Base-by-base conservation (phyloP, 2,888 invertebrate genomes). In the Pharmacophagus antenor region DNA sequence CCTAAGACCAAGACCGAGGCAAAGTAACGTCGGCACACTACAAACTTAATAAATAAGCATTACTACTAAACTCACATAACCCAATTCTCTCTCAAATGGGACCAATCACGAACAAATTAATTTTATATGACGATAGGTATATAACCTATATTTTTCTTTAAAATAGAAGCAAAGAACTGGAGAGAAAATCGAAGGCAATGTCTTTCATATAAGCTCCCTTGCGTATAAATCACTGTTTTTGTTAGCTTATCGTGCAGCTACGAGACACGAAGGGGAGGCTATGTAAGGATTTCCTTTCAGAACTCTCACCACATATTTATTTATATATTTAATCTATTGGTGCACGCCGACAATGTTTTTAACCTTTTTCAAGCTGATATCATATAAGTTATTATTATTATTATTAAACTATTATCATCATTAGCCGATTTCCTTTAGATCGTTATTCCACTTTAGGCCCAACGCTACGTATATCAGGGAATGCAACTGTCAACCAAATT, bases 141-240 rank as follows among this genome's bases (percentile, higher is more conserved):
- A 15, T 37, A n/a, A 37, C n/a, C n/a, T n/a, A 3, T 8, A 15
- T 15, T 37, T 37, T 37, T n/a, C 37, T 2, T n/a, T 37, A n/a
- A n/a, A 37, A 37, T 37, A 37, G n/a, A 37, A 37, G 37, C 15
- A 37, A 37, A 37, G 37, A 49, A 49, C 18, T 27, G 18, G 18
- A 18, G 15, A 18, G 27, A 49, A 27, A 27, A 25, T 49, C 20
- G 47, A 49, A 27, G 51, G 51, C 44, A 57, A 57, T 51, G 57
- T 57, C 50, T 57, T 56, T 49, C 49, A 23, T 50, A 42, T 44
- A 46, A 51, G 51, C 51, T 51, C 25, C 57, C 51, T 57, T 57
- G 51, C 51, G 57, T 51, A 51, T 57, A 57, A 57, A 57, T 57
- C 57, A 57, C 57, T 31, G 57, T 51, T 57, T 57, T 57, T 57